Conservation (phyloP, 2,113 vertebrate genomes). For the Chinchilla lanigera region DNA sequence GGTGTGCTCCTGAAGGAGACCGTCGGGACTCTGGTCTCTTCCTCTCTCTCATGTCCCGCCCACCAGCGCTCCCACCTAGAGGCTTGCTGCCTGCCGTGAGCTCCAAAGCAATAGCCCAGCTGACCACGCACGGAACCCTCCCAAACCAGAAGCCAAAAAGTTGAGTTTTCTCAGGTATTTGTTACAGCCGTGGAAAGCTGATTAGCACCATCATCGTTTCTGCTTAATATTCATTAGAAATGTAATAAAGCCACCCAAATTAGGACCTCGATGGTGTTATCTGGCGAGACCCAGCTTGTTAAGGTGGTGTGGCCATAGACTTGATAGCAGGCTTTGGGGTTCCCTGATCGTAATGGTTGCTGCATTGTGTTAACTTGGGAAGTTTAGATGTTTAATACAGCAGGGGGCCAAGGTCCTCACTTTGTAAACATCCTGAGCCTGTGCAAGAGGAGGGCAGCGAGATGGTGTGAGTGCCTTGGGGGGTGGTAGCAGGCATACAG, state of each 20-base stretch:
- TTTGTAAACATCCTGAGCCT: no score
- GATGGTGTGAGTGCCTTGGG: no score
- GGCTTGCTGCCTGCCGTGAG: no score
- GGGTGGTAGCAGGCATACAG: no score
- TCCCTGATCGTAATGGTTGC: not conserved
- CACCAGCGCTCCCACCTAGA: not conserved
- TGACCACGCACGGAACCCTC: not conserved
- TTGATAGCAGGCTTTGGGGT: not conserved
- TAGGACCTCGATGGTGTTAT: not conserved
- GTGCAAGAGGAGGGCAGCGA: no score
- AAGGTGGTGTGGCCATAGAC: not conserved
- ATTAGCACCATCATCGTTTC: not conserved
- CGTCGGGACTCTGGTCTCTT: not conserved
- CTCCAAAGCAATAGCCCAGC: no score
- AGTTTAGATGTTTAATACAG: no score
- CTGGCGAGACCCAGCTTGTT: not conserved
- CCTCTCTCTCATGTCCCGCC: not conserved
- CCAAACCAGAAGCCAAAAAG: not conserved
- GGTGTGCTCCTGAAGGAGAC: no score
- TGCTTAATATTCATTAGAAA: conserved; percentile 59
- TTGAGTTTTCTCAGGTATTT: not conserved
- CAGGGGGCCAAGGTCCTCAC: no score
- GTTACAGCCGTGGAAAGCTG: not conserved
- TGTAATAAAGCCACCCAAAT: conserved; percentile 19
- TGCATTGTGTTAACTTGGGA: no score